A percentile compares a stretch with the other conserved stretches of the same genome.
These are phyloP conservation scores for Paralichthys olivaceus DNA, from an alignment of 2,113 vertebrate species.

Conservation along the genomic window DNA sequence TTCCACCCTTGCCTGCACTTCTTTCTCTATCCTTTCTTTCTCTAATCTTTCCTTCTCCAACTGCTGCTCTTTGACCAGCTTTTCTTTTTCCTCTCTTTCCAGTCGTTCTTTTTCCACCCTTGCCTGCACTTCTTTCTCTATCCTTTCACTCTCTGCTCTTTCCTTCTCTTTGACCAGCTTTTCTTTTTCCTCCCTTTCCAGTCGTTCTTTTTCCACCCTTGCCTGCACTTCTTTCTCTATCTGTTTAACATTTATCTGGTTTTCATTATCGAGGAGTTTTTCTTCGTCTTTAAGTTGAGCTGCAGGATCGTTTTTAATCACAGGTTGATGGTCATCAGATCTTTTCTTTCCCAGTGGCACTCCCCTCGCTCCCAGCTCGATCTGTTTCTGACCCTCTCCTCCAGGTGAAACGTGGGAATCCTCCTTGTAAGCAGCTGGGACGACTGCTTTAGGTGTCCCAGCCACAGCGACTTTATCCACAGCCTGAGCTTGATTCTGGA, in stretches of 20 bases:
- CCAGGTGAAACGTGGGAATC: constrained; percentile 12
- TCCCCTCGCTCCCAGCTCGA: constrained; percentile 70
- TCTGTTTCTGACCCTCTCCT: constrained; percentile 47
- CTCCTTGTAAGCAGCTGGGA: constrained; percentile 57
- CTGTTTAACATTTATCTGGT: constrained; percentile 25
- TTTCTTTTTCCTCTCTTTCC: constrained; percentile 56
- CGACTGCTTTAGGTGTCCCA: constrained; percentile 21
- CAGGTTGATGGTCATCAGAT: constrained; percentile 3
- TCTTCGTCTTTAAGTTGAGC: constrained; percentile 16
- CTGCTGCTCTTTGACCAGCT: constrained; percentile 4
- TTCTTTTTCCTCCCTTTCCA: constrained; percentile 29
- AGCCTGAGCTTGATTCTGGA: constrained; percentile 44
- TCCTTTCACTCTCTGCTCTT: constrained; percentile 33
- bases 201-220: constrained; percentile 5
- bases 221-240: constrained; percentile 30
- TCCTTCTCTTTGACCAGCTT: constrained; percentile 41
- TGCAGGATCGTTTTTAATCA: constrained; percentile 24
- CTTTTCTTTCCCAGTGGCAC: constrained; percentile 70
- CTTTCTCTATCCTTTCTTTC: constrained; percentile 33
- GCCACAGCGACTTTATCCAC: constrained; percentile 14
- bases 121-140: constrained; percentile 45
- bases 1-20: constrained; percentile 30
- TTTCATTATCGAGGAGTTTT: constrained; percentile 23
- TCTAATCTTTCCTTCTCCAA: constrained; percentile 50
- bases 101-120: constrained; percentile 48